Base-by-base conservation (phyloP, 2,797 vertebrate species). In the Gambelia wislizenii region DNA sequence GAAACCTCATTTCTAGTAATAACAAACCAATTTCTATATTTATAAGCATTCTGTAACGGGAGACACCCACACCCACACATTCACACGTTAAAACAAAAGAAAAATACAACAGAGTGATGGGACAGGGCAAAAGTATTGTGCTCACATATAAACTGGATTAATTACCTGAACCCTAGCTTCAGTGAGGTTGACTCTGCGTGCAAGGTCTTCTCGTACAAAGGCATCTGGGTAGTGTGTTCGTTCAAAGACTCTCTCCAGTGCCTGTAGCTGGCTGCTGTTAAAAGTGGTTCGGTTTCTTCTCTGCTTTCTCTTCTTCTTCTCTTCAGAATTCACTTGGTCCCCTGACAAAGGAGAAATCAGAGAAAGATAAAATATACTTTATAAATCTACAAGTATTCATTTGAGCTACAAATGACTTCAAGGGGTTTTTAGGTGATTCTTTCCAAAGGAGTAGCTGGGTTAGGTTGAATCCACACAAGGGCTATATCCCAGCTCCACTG, bases 231-330 rank as follows among this genome's bases (percentile, higher is more conserved):
- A 99, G 96, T 99, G 99, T 83, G 99, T 99, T 95, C 99, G 96
- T 97, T 99, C 99, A 47, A 99, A 99, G 70, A 99, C 99, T 6
- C 99, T 96, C 97, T 99, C 99, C 94, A 99, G 95, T 1, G 99
- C 99, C 97, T 99, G 99, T 33, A 99, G 98, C 96, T 99, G 99
- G 95, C 98, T 99, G 97, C 99, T 99, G 96, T 99, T 99, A 96
- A 99, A 99, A 74, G 99, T 99, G 89, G 99, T 99, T 90, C 99
- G 95, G 97, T 99, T 99, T 93, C 99, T 96, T 88, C 99, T 97
- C 96, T 99, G 99, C 97, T 99, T 99, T 96, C 99, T 97, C 95
- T 99, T 99, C 96, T 99, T 99, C 97, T 99, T 99, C 94, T 99
- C 98, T 96, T 99, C 99, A 1, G 98, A 98, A 96, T 98, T 99